A percentile compares a stretch with the other conserved stretches of the same genome.
phyloP scores from a whole-genome alignment of 1,140 invertebrate species.

The Papilio glaucus region DNA sequence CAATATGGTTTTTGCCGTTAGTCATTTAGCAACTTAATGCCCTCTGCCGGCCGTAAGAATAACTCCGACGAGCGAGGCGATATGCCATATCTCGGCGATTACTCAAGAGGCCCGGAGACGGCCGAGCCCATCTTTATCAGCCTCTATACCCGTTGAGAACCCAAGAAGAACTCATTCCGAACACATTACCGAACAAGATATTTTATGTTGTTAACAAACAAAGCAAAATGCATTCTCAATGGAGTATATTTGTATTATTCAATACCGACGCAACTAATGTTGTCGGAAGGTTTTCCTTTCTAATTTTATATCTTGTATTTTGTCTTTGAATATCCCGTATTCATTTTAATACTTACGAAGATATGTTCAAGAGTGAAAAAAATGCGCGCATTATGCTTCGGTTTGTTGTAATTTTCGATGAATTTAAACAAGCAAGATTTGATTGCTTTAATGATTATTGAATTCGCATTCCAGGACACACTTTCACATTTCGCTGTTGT shows the following conservation, averaged over 20 bases:
- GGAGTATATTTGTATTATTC: background rate
- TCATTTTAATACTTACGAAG: background rate
- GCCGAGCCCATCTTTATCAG: constrained; percentile 57
- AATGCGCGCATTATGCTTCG: background rate
- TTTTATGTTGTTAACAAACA: constrained; percentile 31
- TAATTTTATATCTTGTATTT: background rate
- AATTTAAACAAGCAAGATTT: background rate
- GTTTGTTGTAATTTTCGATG: background rate
- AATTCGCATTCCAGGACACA: background rate
- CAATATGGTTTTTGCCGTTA: constrained; percentile 46
- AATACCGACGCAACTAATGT: background rate
- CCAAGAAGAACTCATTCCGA: constrained; percentile 30
- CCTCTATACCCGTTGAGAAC: constrained; percentile 24
- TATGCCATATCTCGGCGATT: constrained; percentile 68
- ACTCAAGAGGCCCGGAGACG: constrained; percentile 60
- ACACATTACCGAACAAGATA: constrained; percentile 30
- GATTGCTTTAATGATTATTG: background rate
- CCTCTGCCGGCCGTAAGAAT: constrained; percentile 61
- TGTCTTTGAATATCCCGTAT: background rate
- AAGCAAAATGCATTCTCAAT: constrained; percentile 26
- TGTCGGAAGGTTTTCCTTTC: background rate
- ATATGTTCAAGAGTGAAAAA: background rate
- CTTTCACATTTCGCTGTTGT: background rate
- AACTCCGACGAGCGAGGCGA: constrained; percentile 54
- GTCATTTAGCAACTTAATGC: constrained; percentile 48